Evolutionary conservation across 2,888 invertebrate species (phyloP), one percentile per base, ranked within the genome.

Genomic region (Sinhomidia bicolor): DNA sequence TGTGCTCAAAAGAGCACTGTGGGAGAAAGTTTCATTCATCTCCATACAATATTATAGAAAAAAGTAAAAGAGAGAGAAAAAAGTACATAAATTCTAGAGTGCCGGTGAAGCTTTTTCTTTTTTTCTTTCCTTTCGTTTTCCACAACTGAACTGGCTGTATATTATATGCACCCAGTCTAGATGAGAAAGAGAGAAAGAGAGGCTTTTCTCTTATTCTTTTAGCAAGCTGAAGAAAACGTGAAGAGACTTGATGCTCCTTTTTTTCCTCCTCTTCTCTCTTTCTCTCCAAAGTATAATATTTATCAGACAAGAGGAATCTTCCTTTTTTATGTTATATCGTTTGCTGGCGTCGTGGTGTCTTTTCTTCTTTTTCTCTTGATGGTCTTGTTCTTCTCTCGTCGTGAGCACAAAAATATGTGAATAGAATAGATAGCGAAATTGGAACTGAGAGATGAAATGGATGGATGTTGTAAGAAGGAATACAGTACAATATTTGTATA

Each of bases 211-310:
- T 80, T 47, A 41, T 47, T 57, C 20, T 83, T 26, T 6, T 60
- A 68, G 65, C 47, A 44, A 47, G 26, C 23, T 17, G 5, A 41
- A 81, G 36, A n/a, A 71, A 57, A 87, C 81, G 87, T 81, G 87
- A 81, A 86, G 36, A 79, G 78, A 85, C 85, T 86, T 79, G 78
- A 85, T 80, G 41, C 65, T 87, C 20, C 51, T 29, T 79, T 47
- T 65, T 54, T n/a, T n/a, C n/a, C n/a, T n/a, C n/a, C n/a, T n/a
- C n/a, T n/a, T n/a, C n/a, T n/a, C n/a, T n/a, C n/a, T n/a, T n/a
- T n/a, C n/a, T n/a, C 51, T 54, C 78, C 79, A 14, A 23, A 54
- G 32, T 54, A 57, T 36, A 78, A 78, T 54, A 57, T 54, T 78
- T 78, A 78, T 32, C 78, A 78, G 74, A 10, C 12, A 36, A 17